These are phyloP conservation scores for Proctacanthus coquilletti DNA, from an alignment of 1,140 invertebrate genomes.

Conservation along the genomic window DNA sequence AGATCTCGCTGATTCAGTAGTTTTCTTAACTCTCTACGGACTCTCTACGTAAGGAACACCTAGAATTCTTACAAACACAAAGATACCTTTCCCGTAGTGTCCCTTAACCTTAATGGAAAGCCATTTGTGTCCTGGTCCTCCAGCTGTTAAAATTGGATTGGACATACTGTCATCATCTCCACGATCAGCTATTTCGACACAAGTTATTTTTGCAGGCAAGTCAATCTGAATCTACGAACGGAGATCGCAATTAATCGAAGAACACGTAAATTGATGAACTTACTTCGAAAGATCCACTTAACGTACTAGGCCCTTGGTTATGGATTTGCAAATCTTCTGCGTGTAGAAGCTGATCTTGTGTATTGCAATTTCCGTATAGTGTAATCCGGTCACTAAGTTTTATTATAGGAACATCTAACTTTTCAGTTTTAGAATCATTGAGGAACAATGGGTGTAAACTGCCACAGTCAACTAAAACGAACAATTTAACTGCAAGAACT, in stretches of 20 bases:
- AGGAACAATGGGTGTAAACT: too few species aligned
- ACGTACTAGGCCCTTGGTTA: not conserved
- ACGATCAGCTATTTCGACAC: conserved; percentile 1
- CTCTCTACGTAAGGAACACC: too few species aligned
- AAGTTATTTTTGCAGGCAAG: conserved; percentile 1
- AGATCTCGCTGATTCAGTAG: too few species aligned
- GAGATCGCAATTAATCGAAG: not conserved
- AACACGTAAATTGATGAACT: not conserved
- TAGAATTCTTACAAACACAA: not conserved
- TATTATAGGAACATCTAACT: too few species aligned
- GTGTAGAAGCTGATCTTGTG: not conserved
- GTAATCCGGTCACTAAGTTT: too few species aligned
- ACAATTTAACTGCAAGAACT: too few species aligned
- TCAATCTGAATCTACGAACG: conserved; percentile 2
- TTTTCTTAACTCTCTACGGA: too few species aligned
- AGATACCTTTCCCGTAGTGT: not conserved
- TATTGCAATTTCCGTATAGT: not conserved
- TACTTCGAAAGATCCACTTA: not conserved
- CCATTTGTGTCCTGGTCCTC: conserved; percentile 2
- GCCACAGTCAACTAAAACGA: too few species aligned
- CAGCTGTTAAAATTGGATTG: not conserved
- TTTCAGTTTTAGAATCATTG: too few species aligned
- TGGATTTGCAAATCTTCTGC: not conserved
- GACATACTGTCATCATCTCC: too few species aligned
- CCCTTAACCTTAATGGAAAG: conserved; percentile 1